These are phyloP conservation scores for Penaeus indicus DNA, from an alignment of 1,140 invertebrate genomes.

Conservation along the genomic window DNA sequence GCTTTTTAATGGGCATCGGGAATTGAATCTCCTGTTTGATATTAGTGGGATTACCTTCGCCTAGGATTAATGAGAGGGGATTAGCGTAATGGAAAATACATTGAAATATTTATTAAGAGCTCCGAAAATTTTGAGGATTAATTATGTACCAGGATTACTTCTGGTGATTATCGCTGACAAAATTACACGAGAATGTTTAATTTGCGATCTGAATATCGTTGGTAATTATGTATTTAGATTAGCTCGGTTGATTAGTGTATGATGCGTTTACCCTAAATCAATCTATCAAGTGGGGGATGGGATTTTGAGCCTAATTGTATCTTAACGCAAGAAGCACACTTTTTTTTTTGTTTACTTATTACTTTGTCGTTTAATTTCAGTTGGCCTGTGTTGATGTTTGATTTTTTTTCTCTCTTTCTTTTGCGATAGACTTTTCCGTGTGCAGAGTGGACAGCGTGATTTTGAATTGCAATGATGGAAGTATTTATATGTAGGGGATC, in stretches of 20 bases:
- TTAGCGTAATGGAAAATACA: conserved; percentile 41
- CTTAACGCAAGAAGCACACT: neutral
- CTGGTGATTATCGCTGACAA: conserved; percentile 32
- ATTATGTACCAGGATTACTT: conserved; percentile 36
- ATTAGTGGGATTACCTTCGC: conserved; percentile 13
- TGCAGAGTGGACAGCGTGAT: too few species aligned
- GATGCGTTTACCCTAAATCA: conserved; percentile 40
- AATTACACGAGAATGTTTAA: conserved; percentile 43
- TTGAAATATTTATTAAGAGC: conserved; percentile 41
- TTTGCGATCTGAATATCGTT: conserved; percentile 36
- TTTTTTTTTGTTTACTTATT: neutral
- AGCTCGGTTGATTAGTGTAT: conserved; percentile 22
- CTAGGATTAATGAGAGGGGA: conserved; percentile 26
- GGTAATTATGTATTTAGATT: conserved; percentile 46
- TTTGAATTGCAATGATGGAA: too few species aligned
- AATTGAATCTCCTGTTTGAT: conserved; percentile 8
- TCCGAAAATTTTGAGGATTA: conserved; percentile 38
- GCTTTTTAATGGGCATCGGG: too few species aligned
- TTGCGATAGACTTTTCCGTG: too few species aligned
- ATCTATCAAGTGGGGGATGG: conserved; percentile 20
- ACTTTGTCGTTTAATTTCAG: too few species aligned
- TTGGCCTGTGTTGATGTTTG: too few species aligned
- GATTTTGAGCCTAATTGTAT: conserved; percentile 9
- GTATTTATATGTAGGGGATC: too few species aligned
- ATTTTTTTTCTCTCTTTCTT: too few species aligned